Base-by-base conservation (phyloP, 2,797 vertebrate genomes). In the Hydrocynus forskahlii region DNA sequence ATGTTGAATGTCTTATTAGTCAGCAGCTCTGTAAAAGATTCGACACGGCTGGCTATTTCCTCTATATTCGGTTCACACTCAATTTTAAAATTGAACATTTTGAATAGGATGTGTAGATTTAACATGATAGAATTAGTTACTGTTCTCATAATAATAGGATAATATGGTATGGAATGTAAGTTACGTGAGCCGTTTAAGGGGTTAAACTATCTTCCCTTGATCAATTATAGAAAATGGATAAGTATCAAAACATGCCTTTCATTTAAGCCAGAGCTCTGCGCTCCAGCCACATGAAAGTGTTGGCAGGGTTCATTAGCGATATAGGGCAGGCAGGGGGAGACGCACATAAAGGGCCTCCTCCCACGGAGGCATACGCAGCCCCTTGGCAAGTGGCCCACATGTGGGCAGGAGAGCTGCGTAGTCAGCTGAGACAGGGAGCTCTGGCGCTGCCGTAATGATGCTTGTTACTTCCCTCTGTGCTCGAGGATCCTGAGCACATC, bases 211-310 rank as follows among this genome's bases (percentile, higher is more conserved):
- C 81, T 79, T 59, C 40, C 25, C 21, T 62, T 66, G 57, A 73
- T 69, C 40, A 78, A 72, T 80, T 80, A 59, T 73, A 66, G 21
- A 75, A 14, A 66, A 79, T 54, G 64, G 12, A 43, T 35, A 50
- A 19, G 23, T 68, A 48, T 77, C 50, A 75, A 19, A 72, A 57
- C 21, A 71, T 16, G 48, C 7, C 66, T 84, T 76, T 86, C 67
- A 84, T 81, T 72, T 78, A 60, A 68, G 45, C 50, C 62, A 70
- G 66, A 66, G 45, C 67, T 59, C 35, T 4, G 23, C 62, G 21
- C 25, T 79, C 60, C 16, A 74, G 45, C 59, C 75, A 76, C 76
- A 86, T 86, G 75, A 85, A 86, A 84, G 80, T 70, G 57, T 66
- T 62, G 69, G 78, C 40, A 25, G 62, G 63, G 25, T 57, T 88